Evolutionary conservation across 2,113 vertebrate genomes (phyloP), one percentile per base, ranked within the genome.

Genomic region (Phrynocephalus versicolor): DNA sequence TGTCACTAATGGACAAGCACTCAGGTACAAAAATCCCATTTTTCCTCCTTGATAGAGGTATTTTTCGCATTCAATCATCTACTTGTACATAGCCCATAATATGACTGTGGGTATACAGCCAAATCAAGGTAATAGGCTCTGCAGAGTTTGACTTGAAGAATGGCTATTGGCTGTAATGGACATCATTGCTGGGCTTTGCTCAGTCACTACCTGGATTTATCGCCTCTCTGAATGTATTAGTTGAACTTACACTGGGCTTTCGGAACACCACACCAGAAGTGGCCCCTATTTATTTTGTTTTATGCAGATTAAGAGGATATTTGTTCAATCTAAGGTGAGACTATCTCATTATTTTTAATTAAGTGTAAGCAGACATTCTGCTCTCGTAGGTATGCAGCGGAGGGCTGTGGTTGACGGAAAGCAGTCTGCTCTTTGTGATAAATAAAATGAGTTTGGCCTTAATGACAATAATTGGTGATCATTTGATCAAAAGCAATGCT

Each of bases 1-100:
- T 89, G 71, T 80, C 72, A 90, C 72, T 94, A 94, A 93, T 67
- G 75, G 88, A 89, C 64, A 93, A 39, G 27, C 39, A 89, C 30
- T 88, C 2, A 37, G n/a, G 64, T 89, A 39, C 69, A 92, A 95
- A 91, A 85, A 81, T 45, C 12, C 18, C 6, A 82, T 83, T 82
- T 90, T 58, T 91, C 87, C 18, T 14, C 91, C 72, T 85, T 92
- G 86, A 93, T 78, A 2, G 27, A 92, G 35, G 62, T 92, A 55
- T 81, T 90, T 94, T 92, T 77, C 15, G 41, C 76, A 76, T 92
- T 91, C 75, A 87, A 2, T 90, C 58, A 90, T 85, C 39, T 93
- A 39, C 27, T 92, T 25, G 27, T 82, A 70, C 37, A 79, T 35
- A 83, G 51, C 78, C n/a, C 45, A 83, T 88, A 89, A 76, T 79